Evolutionary conservation across 1,140 invertebrate species (phyloP), one percentile per base, ranked within the genome.

Genomic region (Mylabris phalerata): DNA sequence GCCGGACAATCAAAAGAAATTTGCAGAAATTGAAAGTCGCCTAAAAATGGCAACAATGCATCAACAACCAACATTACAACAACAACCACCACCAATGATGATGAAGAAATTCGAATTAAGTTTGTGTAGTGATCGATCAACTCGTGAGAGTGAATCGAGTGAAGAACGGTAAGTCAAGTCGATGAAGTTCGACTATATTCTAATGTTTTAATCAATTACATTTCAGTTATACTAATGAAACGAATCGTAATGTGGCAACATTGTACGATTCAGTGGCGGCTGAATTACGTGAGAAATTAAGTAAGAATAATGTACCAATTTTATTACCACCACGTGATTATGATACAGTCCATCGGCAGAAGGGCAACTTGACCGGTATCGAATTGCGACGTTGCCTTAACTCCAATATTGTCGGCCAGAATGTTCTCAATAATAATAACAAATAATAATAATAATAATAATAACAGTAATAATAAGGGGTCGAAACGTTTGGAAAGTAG

Each of bases 271-370:
- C 90, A 32, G 77, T 98, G 60, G 92, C 93, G 4, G 92, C 92
- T 0, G 95, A 98, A 71, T 76, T 97, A 42, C 82, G 91, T 61
- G 88, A 88, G 59, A 93, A 95, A 73, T 77, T 97, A 62, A 84
- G 82, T 57, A 82, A 83, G 3, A 83, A 84, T 59, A 84, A 84
- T 24, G 85, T 86, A 0, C 93, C 93, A 1, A 81, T 97, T 42
- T 78, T 97, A 32, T 71, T 94, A 49, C 94, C 95, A 1, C 93
- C 94, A 0, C 82, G 92, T 43, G 95, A 97, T 74, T 98, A 97
- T 75, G 94, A 97, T 71, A 92, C 89, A 1, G 85, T 90, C 5
- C 88, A 91, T 66, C 78, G 92, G 52, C 86, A 87, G 57, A 88
- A 89, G 55, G 92, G 91, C 1, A 92, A 91, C 70, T 74, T 91